Conservation (phyloP, 2,888 invertebrate genomes). For the Cosmopolites sordidus region DNA sequence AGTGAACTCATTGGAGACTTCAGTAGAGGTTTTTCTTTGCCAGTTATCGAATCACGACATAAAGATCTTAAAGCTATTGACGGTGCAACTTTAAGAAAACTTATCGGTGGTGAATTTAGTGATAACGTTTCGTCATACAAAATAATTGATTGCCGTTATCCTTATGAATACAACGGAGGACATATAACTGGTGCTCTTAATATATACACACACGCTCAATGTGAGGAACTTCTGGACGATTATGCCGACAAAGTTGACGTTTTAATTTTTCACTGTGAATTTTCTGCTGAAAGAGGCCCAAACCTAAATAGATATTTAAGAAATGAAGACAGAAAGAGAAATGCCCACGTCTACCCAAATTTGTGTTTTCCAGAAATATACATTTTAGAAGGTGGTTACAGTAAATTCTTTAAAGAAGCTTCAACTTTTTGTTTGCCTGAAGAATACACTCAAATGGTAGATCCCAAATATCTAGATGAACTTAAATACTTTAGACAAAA, state of each 20-base stretch:
- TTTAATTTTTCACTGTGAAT: constrained; percentile 26
- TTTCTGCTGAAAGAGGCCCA: constrained; percentile 25
- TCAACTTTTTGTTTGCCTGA: constrained; percentile 14
- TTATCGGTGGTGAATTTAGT: constrained; percentile 17
- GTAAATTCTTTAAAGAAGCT: constrained; percentile 18
- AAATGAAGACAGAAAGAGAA: constrained; percentile 19
- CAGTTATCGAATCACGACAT: constrained; percentile 18
- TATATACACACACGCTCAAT: constrained; percentile 22
- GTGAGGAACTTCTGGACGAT: constrained; percentile 19
- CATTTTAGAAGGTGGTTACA: constrained; percentile 25
- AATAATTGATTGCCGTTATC: constrained; percentile 25
- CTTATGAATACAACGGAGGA: constrained; percentile 25
- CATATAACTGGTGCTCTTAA: constrained; percentile 22
- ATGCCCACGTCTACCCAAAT: constrained; percentile 16
- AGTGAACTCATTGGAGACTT: constrained; percentile 22
- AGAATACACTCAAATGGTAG: constrained; percentile 17
- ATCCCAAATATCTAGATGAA: constrained; percentile 11
- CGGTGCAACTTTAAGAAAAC: constrained; percentile 11
- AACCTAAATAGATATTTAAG: constrained; percentile 20
- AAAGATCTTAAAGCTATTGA: constrained; percentile 20
- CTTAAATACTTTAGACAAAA: constrained; percentile 17
- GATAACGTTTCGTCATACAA: constrained; percentile 19
- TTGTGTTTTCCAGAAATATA: constrained; percentile 25
- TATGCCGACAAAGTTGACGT: constrained; percentile 5
- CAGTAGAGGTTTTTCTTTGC: constrained; percentile 19